phyloP scores from a whole-genome alignment of 2,797 vertebrate species.

The Urocyon cinereoargenteus region DNA sequence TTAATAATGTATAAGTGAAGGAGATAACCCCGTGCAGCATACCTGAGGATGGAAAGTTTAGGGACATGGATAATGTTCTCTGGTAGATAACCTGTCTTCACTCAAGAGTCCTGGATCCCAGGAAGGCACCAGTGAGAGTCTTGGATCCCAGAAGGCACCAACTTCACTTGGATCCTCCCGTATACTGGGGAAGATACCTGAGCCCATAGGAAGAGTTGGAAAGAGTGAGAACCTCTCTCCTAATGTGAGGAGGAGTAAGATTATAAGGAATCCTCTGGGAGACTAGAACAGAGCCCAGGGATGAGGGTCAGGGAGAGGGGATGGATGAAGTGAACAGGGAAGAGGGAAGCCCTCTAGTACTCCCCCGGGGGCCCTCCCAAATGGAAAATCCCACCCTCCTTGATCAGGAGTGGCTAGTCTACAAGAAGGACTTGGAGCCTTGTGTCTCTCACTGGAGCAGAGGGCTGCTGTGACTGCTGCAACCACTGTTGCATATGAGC shows the following conservation, averaged over 20 bases:
- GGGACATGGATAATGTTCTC: background rate
- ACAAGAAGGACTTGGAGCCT: slow-evolving; percentile 89
- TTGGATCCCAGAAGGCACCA: background rate
- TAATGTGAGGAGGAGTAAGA: background rate
- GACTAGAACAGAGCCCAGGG: background rate
- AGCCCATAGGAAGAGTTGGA: background rate
- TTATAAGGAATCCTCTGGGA: background rate
- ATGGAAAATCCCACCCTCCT: slow-evolving; percentile 74
- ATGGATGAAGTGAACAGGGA: background rate
- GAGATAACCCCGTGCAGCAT: background rate
- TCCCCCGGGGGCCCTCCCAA: slow-evolving; percentile 26
- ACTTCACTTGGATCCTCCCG: background rate
- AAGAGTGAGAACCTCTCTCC: background rate
- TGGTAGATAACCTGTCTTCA: background rate
- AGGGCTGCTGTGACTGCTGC: slow-evolving; percentile 86
- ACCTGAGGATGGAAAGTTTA: background rate
- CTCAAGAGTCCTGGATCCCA: background rate
- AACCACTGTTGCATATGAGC: slow-evolving; percentile 92
- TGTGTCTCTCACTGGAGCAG: slow-evolving; percentile 90
- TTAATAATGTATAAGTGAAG: background rate
- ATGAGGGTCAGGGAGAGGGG: background rate
- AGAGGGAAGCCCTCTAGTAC: background rate
- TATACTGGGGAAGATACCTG: background rate
- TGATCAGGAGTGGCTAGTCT: slow-evolving; percentile 80
- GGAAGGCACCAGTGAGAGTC: background rate